Percentiles rank a stretch among this genome's conserved stretches.
Evolutionary conservation across 2,888 invertebrate species (phyloP).

Genomic region (Ochropleura plecta): DNA sequence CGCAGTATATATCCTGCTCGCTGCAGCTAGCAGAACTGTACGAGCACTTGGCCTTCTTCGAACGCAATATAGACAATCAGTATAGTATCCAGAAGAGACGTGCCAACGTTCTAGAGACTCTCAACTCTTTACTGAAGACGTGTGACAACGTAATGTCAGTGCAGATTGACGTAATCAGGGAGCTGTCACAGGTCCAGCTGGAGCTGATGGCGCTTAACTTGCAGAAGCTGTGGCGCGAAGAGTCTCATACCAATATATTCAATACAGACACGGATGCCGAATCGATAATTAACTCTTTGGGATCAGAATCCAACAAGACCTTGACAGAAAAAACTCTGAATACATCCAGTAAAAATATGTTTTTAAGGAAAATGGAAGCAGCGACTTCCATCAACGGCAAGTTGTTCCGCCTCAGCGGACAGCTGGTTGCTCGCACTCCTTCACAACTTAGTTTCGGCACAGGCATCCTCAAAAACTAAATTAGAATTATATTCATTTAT

Average conservation of each 20-base stretch:
- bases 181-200: conserved; percentile 91
- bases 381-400: conserved; percentile 84
- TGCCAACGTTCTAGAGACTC: conserved; percentile 90
- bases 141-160: conserved; percentile 88
- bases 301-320: conserved; percentile 84
- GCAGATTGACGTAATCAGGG: conserved; percentile 90
- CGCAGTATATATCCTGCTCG: conserved; percentile 91
- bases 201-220: conserved; percentile 92
- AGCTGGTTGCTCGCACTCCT: conserved; percentile 77
- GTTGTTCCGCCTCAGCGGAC: conserved; percentile 82
- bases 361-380: conserved; percentile 87
- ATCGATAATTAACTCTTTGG: conserved; percentile 84
- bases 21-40: conserved; percentile 92
- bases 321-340: conserved; percentile 84
- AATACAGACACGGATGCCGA: conserved; percentile 82
- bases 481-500: background rate
- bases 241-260: conserved; percentile 85
- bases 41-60: conserved; percentile 93
- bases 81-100: conserved; percentile 91
- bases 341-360: conserved; percentile 81
- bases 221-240: conserved; percentile 89
- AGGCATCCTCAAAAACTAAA: conserved; percentile 66
- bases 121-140: conserved; percentile 89
- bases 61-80: conserved; percentile 91
- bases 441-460: conserved; percentile 79